phyloP scores from a whole-genome alignment of 2,797 vertebrate genomes.

The Helicolenus hilgendorfi region DNA sequence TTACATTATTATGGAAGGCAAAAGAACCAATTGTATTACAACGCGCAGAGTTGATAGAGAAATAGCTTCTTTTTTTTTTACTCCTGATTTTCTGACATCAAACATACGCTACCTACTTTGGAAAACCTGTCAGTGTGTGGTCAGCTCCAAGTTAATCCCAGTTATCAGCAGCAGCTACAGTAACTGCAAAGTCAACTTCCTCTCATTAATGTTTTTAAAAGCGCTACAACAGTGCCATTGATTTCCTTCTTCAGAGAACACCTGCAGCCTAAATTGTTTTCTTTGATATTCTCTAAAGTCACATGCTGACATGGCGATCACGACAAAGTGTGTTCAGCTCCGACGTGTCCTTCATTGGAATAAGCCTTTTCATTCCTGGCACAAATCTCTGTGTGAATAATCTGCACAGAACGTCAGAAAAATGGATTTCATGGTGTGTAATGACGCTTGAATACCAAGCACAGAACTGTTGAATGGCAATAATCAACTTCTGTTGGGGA shows the following conservation, averaged over 20 bases:
- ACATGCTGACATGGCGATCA: neutral
- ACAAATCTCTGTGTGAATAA: neutral
- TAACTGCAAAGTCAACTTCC: neutral
- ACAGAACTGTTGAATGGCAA: neutral
- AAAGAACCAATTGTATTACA: neutral
- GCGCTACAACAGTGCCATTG: neutral
- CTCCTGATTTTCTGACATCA: neutral
- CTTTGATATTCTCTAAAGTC: neutral
- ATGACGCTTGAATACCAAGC: neutral
- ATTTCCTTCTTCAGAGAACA: neutral
- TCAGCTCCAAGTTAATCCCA: neutral
- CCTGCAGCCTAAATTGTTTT: neutral
- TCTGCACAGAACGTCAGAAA: neutral
- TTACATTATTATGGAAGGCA: too few relatives aligned
- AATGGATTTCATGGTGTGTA: neutral
- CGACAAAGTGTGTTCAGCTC: neutral
- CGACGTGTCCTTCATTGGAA: neutral
- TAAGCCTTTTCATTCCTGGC: neutral
- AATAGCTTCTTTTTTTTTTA: neutral
- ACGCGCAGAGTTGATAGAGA: neutral
- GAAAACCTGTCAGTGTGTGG: neutral
- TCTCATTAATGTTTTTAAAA: neutral
- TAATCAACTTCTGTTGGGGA: neutral
- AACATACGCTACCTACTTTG: neutral
- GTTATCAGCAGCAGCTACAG: neutral